A percentile compares a stretch with the other conserved stretches of the same genome.
These are phyloP conservation scores for Operophtera brumata DNA, from an alignment of 2,888 invertebrate species.

Conservation along the genomic window DNA sequence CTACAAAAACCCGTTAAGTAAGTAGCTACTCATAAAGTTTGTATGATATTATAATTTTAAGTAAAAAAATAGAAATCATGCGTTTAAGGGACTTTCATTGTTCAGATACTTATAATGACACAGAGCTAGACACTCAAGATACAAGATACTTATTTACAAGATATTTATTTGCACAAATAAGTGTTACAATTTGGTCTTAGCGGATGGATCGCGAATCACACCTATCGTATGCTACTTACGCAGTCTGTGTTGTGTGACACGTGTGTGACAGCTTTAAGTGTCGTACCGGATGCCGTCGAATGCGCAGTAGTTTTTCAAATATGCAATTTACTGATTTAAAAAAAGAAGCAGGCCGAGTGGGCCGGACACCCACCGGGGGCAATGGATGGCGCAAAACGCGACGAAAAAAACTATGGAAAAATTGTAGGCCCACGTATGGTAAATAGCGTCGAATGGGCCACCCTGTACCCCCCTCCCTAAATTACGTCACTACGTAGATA, in stretches of 20 bases:
- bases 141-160: too few relatives aligned
- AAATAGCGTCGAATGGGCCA: conserved; percentile 61
- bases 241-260: conserved; percentile 3
- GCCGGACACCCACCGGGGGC: conserved; percentile 59
- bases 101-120: too few relatives aligned
- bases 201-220: not conserved
- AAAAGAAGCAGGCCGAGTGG: conserved; percentile 47
- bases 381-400: conserved; percentile 66
- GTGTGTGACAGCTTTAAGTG: conserved; percentile 16
- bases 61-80: too few relatives aligned
- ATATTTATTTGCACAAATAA: too few relatives aligned
- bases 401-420: conserved; percentile 62
- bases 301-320: conserved; percentile 75
- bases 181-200: too few relatives aligned
- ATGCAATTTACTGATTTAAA: conserved; percentile 79
- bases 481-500: conserved; percentile 39
- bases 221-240: not conserved
- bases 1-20: too few relatives aligned
- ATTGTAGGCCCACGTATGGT: conserved; percentile 70
- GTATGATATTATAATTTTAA: too few relatives aligned
- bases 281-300: conserved; percentile 26
- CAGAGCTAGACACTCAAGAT: too few relatives aligned
- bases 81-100: too few relatives aligned
- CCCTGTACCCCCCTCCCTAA: conserved; percentile 48
- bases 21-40: too few relatives aligned